Conservation (phyloP, 2,113 vertebrate genomes). For the Sebastes schlegelii region DNA sequence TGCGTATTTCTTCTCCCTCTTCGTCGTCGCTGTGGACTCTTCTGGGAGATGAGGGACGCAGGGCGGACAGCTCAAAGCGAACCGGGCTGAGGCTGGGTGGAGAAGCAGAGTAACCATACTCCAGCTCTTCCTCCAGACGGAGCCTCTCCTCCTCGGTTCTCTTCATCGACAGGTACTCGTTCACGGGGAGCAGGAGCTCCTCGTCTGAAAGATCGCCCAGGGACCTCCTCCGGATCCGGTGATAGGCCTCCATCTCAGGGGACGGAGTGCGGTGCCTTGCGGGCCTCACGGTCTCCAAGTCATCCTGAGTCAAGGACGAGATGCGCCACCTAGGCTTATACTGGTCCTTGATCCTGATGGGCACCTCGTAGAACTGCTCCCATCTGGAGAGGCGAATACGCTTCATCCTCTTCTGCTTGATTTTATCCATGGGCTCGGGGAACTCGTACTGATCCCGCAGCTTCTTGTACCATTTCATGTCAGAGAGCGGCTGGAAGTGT, state of each 20-base stretch:
- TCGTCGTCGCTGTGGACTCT: conserved; percentile 82
- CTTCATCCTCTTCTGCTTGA: conserved; percentile 92
- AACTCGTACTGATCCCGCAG: conserved; percentile 97
- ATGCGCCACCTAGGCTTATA: conserved; percentile 95
- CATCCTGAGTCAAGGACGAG: conserved; percentile 91
- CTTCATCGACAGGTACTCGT: conserved; percentile 97
- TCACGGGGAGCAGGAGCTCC: conserved; percentile 93
- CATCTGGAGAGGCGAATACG: conserved; percentile 97
- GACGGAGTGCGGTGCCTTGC: conserved; percentile 90
- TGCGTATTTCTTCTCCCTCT: conserved; percentile 83
- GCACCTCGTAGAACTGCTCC: conserved; percentile 98
- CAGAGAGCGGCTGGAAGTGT: conserved; percentile 94
- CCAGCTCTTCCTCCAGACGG: conserved; percentile 94
- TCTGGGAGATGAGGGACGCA: conserved; percentile 88
- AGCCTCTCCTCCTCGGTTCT: conserved; percentile 95
- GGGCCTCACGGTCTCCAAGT: conserved; percentile 96
- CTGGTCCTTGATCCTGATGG: conserved; percentile 94
- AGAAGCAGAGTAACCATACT: conserved; percentile 94
- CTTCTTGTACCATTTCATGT: conserved; percentile 99
- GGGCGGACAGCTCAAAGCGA: conserved; percentile 92
- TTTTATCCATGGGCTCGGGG: conserved; percentile 94
- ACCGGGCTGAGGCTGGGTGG: conserved; percentile 95
- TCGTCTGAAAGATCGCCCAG: conserved; percentile 96
- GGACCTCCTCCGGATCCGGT: conserved; percentile 91
- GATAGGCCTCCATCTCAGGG: conserved; percentile 90